Evolutionary conservation across 2,797 vertebrate genomes (phyloP).

Genomic region (Columba guinea): DNA sequence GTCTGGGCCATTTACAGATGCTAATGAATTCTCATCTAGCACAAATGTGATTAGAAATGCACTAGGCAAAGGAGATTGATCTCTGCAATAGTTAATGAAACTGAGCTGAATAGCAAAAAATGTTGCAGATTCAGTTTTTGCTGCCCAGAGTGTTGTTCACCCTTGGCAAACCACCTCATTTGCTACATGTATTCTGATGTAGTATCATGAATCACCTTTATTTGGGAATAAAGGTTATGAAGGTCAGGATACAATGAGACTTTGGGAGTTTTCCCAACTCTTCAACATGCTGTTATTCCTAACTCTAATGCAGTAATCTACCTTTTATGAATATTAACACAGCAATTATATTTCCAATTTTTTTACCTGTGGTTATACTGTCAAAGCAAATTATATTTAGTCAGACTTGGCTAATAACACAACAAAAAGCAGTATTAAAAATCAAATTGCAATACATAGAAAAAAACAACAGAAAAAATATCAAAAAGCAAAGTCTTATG

Average conservation of each 20-base stretch:
- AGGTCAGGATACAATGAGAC: constrained; percentile 26
- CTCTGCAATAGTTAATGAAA: constrained; percentile 70
- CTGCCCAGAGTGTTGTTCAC: constrained; percentile 25
- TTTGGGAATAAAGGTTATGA: constrained; percentile 60
- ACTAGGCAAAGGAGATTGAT: constrained; percentile 66
- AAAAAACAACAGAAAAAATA: background rate
- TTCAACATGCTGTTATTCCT: constrained; percentile 45
- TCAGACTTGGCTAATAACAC: constrained; percentile 18
- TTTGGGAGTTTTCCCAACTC: constrained; percentile 50
- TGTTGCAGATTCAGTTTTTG: constrained; percentile 39
- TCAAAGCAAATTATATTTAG: constrained; percentile 56
- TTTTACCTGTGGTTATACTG: constrained; percentile 53
- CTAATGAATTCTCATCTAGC: constrained; percentile 60
- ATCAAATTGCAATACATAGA: constrained; percentile 5
- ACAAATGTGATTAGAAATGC: constrained; percentile 69
- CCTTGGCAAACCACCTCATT: constrained; percentile 52
- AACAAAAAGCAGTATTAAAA: constrained; percentile 53
- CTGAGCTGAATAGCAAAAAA: constrained; percentile 44
- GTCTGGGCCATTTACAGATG: constrained; percentile 27
- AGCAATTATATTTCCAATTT: constrained; percentile 38
- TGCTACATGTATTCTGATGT: constrained; percentile 4
- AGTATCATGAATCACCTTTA: constrained; percentile 42
- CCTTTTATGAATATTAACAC: constrained; percentile 43
- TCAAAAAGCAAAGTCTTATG: background rate
- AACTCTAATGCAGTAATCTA: constrained; percentile 24